Base-by-base conservation (phyloP, 1,140 invertebrate species). In the Penaeus indicus region DNA sequence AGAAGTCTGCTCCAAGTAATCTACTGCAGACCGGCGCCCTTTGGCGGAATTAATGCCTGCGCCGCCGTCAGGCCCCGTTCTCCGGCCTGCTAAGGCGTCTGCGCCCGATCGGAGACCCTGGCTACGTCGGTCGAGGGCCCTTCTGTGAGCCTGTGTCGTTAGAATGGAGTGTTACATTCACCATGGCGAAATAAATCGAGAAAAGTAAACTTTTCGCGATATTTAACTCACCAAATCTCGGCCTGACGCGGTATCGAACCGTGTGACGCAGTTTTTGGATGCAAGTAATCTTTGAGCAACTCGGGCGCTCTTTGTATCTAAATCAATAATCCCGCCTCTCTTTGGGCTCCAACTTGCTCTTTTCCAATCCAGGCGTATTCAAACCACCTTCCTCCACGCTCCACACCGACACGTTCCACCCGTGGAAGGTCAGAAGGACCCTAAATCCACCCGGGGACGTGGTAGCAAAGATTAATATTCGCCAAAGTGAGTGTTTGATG, bases 1-100 rank as follows among this genome's bases (percentile, higher is more conserved):
- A 85, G 83, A 85, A 85, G 83, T 85, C 83, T 85, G 83, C 62
- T 85, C 69, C 83, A 85, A 85, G 83, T 85, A 85, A 85, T 85
- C 83, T 85, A 85, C 83, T 85, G 83, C 83, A 85, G 27, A 85
- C 27, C 42, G 21, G 21, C 42, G 21, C n/a, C 25, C 22, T 25
- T 85, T 85, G 69, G 83, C 27, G 38, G 63, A 67, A 85, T 69
- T 85, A 85, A 69, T 54, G 27, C 67, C 47, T 47, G 83, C 83
- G 13, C 25, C 42, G 38, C 19, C 13, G 18, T 54, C 38, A 80
- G 54, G 47, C 25, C 19, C 32, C 38, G 18, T 80, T 60, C 19
- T 16, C 16, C 22, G 19, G 5, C 19, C n/a, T 32, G 5, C 42
- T 19, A 7, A 42, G 16, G 16, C 32, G 38, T 54, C 32, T 42